Conservation (phyloP, 1,140 invertebrate genomes). For the Orussus abietinus region DNA sequence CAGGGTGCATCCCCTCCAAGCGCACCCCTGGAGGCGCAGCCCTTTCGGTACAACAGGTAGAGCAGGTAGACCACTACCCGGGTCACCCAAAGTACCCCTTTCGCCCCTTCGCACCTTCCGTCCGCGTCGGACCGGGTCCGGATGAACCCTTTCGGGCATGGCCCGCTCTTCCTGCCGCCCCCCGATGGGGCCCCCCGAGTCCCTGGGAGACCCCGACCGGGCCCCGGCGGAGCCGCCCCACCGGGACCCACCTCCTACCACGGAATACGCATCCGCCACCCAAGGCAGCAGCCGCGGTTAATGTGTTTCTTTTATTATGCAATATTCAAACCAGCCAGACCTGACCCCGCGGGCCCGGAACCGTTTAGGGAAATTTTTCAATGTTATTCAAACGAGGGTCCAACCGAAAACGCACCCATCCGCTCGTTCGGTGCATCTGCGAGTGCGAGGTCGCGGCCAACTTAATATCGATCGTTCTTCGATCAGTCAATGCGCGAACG, state of each 20-base stretch:
- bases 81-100: conserved; percentile 12
- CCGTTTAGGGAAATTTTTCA: conserved; percentile 51
- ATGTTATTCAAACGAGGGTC: conserved; percentile 52
- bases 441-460: conserved; percentile 21
- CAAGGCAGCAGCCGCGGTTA: no score
- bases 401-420: conserved; percentile 33
- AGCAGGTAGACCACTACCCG: conserved; percentile 43
- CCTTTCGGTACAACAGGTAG: conserved; percentile 38
- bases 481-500: conserved; percentile 31
- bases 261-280: no score
- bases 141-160: no score
- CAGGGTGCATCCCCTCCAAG: no score
- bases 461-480: conserved; percentile 48
- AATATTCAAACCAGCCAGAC: conserved; percentile 32
- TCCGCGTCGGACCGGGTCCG: conserved; percentile 5
- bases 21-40: no score
- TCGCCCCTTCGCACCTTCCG: conserved; percentile 18
- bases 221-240: no score
- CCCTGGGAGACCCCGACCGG: no score
- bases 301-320: conserved; percentile 49
- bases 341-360: conserved; percentile 37
- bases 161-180: no score
- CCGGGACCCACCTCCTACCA: no score
- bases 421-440: conserved; percentile 15
- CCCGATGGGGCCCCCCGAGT: no score